Evolutionary conservation across 1,140 invertebrate genomes (phyloP).

Genomic region (Aphelenchoides avenae): DNA sequence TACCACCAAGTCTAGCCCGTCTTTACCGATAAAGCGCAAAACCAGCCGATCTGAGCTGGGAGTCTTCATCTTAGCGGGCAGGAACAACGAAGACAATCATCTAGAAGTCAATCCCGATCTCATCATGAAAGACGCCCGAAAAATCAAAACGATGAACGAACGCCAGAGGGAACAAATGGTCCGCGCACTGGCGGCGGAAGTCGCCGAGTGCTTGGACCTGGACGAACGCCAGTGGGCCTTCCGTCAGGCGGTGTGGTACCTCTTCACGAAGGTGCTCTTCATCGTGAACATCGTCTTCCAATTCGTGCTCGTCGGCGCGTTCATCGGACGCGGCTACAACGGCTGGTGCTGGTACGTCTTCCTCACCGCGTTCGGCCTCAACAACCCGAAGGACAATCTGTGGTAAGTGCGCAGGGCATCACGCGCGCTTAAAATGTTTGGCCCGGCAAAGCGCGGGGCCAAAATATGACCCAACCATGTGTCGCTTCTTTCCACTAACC

Average conservation of each 20-base stretch:
- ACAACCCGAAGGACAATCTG: slow-evolving; percentile 3
- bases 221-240: slow-evolving; percentile 3
- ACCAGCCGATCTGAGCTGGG: too few relatives aligned
- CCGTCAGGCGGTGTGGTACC: slow-evolving; percentile 3
- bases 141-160: not conserved
- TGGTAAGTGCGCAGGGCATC: too few relatives aligned
- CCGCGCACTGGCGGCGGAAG: not conserved
- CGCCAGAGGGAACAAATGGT: not conserved
- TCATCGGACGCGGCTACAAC: slow-evolving; percentile 9
- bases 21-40: too few relatives aligned
- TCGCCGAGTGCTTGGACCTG: slow-evolving; percentile 3
- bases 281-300: slow-evolving; percentile 1
- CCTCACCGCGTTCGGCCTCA: not conserved
- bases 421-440: too few relatives aligned
- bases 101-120: slow-evolving; percentile 10
- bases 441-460: too few relatives aligned
- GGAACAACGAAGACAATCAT: too few relatives aligned
- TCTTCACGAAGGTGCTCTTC: slow-evolving; percentile 6
- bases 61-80: too few relatives aligned
- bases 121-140: slow-evolving; percentile 4
- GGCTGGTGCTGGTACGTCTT: slow-evolving; percentile 9
- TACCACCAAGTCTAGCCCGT: too few relatives aligned
- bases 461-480: too few relatives aligned
- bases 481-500: too few relatives aligned
- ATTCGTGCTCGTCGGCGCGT: slow-evolving; percentile 1